Evolutionary conservation across 2,113 vertebrate genomes (phyloP).

Genomic region (Dipodomys merriami): DNA sequence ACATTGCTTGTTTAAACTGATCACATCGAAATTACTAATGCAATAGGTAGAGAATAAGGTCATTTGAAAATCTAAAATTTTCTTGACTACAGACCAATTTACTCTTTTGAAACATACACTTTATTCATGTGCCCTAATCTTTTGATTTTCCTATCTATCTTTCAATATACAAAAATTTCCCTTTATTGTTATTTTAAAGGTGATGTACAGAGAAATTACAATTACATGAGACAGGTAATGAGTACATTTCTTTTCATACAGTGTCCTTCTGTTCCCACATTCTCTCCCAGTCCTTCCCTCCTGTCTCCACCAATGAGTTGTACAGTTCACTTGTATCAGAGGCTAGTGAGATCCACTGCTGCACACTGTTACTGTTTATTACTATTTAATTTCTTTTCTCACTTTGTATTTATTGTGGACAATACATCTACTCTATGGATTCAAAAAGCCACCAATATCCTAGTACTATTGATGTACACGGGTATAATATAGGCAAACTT

Average conservation of each 20-base stretch:
- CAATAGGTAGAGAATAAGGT: background rate
- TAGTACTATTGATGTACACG: background rate
- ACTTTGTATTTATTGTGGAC: background rate
- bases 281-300: too few species aligned
- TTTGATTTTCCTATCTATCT: background rate
- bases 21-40: background rate
- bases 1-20: background rate
- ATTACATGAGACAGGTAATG: too few species aligned
- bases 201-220: too few species aligned
- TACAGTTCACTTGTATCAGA: too few species aligned
- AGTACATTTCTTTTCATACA: too few species aligned
- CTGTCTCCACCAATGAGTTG: too few species aligned
- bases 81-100: background rate
- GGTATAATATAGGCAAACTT: background rate
- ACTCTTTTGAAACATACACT: background rate
- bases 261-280: too few species aligned
- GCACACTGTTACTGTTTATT: background rate
- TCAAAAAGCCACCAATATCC: background rate
- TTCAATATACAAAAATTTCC: background rate
- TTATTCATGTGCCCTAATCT: background rate
- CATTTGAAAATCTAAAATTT: background rate
- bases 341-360: too few species aligned
- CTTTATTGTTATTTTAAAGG: too few species aligned
- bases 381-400: background rate
- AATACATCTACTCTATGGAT: background rate